Evolutionary conservation across 2,797 vertebrate species (phyloP), one percentile per base, ranked within the genome.

Genomic region (Spinibarbus caldwelli): DNA sequence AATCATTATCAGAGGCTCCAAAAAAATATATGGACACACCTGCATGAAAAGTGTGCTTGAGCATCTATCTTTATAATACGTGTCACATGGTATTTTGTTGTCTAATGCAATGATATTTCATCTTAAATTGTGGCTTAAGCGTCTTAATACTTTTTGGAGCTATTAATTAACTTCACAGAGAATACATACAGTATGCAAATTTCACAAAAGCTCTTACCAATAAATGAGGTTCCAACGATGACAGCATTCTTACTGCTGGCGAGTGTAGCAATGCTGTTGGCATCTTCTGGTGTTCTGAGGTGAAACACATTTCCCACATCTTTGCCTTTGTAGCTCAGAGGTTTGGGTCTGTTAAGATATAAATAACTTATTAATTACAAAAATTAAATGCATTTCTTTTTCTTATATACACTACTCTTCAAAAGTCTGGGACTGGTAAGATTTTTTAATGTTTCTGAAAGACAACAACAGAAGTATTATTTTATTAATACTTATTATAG

Each of bases 161-260:
- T 17, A 15, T 12, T 36, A 19, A 10, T 47, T 0, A 31, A 47
- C 45, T 49, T 31, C 26, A 31, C 15, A 31, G 4, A 49, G 7
- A 49, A 73, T 47, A 21, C 29, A 15, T 29, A 15, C 12, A 29
- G 6, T 57, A 11, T 52, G 6, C 41, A 11, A 1, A 82, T 36
- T 47, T 36, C 0, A 73, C 1, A 41, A 67, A 21, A 31, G 26
- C 85, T 2, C 95, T 96, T 90, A 99, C 98, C 98, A 59, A 99
- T 93, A 91, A 98, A 99, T 12, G 98, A 98, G 0, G 98, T 97
- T 84, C 98, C 98, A 82, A 99, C 97, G 0, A 99, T 94, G n/a
- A 99, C 97, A 0, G 96, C 97, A 0, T 98, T 99, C 91, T 96
- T 98, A 94, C 97, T 97, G 3, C 95, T 95, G 87, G 97, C 97